A percentile compares a stretch with the other conserved stretches of the same genome.
phyloP scores from a whole-genome alignment of 1,140 invertebrate genomes.

The Melipona quadrifasciata region DNA sequence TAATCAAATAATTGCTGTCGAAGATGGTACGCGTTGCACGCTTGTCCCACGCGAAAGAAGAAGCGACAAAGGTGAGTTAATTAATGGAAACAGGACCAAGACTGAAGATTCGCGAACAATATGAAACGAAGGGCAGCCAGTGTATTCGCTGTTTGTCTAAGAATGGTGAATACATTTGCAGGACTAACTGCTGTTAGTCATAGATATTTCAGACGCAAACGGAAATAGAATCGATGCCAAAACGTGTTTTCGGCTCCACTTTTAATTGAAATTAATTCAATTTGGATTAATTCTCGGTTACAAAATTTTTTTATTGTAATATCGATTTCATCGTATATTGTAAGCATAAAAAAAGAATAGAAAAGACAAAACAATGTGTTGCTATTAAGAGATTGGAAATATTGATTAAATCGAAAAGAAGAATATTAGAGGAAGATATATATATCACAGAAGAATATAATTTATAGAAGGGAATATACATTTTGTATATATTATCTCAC shows the following conservation, averaged over 20 bases:
- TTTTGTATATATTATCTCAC: neutral
- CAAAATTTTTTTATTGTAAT: too few relatives aligned
- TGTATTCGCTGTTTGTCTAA: neutral
- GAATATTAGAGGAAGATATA: too few relatives aligned
- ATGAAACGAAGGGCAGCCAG: slow-evolving; percentile 1
- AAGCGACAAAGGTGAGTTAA: slow-evolving; percentile 32
- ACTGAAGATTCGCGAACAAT: neutral
- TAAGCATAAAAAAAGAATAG: neutral
- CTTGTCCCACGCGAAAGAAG: slow-evolving; percentile 23
- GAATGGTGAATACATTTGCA: slow-evolving; percentile 12
- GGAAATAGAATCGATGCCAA: slow-evolving; percentile 24
- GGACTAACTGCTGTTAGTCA: slow-evolving; percentile 26
- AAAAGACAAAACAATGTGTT: neutral
- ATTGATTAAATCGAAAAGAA: too few relatives aligned
- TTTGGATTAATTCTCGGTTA: neutral
- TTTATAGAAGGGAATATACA: neutral
- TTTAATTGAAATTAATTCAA: neutral
- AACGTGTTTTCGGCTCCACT: neutral
- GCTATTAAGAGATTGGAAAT: neutral
- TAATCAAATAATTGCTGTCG: slow-evolving; percentile 1
- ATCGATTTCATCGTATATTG: neutral
- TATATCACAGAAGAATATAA: neutral
- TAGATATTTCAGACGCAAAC: slow-evolving; percentile 32
- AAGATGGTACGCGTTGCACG: slow-evolving; percentile 39
- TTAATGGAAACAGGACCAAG: neutral